Percentiles rank a stretch among this genome's conserved stretches.
Evolutionary conservation across 2,888 invertebrate species (phyloP).

Genomic region (Liopterus haemorrhoidalis): DNA sequence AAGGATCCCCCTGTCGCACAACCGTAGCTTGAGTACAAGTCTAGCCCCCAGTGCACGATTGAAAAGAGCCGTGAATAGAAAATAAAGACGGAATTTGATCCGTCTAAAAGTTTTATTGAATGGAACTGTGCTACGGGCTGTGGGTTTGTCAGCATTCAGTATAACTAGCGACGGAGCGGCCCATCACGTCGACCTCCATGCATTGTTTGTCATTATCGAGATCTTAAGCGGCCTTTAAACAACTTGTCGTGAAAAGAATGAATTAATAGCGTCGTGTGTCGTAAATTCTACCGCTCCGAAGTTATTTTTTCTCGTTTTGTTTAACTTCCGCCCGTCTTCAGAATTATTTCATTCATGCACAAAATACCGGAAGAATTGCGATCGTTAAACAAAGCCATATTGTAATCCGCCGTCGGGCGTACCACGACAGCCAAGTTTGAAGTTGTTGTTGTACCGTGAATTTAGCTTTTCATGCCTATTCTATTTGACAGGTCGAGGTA

Average conservation of each 20-base stretch:
- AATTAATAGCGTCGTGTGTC: constrained; percentile 2
- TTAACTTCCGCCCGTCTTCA: constrained; percentile 7
- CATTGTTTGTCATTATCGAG: constrained; percentile 16
- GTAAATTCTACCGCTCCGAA: constrained; percentile 8
- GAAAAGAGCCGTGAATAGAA: constrained; percentile 16
- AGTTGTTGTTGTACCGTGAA: constrained; percentile 12
- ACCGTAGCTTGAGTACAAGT: constrained; percentile 1
- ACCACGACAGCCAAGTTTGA: constrained; percentile 1
- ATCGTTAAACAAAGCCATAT: constrained; percentile 14
- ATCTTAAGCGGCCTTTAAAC: constrained; percentile 10
- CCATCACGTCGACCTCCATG: too few relatives aligned
- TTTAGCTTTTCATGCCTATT: constrained; percentile 11
- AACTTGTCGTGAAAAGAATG: too few relatives aligned
- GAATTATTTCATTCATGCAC: constrained; percentile 7
- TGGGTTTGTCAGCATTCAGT: constrained; percentile 9
- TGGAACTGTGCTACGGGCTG: constrained; percentile 10
- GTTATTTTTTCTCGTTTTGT: constrained; percentile 12
- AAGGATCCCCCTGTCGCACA: background rate
- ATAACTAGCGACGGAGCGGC: constrained; percentile 4
- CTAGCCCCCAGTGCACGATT: constrained; percentile 5
- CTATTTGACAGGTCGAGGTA: constrained; percentile 9
- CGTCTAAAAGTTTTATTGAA: constrained; percentile 20
- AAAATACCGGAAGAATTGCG: constrained; percentile 14
- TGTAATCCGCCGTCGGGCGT: constrained; percentile 10
- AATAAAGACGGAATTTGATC: constrained; percentile 23